Conservation (phyloP, 2,797 vertebrate genomes). For the Muscicapa striata region DNA sequence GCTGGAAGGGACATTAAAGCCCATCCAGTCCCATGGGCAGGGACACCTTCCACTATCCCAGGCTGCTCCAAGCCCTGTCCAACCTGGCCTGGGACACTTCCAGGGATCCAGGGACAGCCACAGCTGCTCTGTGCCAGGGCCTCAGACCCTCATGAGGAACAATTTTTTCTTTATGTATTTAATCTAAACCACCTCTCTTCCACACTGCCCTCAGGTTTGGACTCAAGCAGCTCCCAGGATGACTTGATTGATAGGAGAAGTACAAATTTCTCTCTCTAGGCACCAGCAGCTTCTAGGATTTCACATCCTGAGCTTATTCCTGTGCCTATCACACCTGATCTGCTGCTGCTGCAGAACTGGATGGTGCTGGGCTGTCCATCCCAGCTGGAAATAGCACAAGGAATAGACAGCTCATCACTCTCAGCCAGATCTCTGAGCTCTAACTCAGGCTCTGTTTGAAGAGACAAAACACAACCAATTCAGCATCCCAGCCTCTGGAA, state of each 20-base stretch:
- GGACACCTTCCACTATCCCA: background rate
- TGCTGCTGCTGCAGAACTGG: background rate
- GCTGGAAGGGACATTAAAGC: accelerated
- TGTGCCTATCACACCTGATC: background rate
- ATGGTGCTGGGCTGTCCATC: background rate
- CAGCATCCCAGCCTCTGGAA: background rate
- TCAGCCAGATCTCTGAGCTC: background rate
- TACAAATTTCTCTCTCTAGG: background rate
- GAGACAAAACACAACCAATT: background rate
- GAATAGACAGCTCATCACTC: background rate
- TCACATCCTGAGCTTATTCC: background rate
- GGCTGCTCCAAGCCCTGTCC: background rate
- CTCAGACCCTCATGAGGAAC: background rate
- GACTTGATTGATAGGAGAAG: background rate
- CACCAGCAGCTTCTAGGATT: background rate
- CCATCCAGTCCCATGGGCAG: accelerated
- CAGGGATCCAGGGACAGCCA: background rate
- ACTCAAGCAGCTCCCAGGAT: background rate
- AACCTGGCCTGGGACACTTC: background rate
- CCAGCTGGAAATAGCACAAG: background rate
- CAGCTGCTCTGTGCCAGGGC: background rate
- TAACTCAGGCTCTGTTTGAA: background rate
- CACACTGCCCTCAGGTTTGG: background rate
- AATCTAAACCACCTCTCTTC: background rate
- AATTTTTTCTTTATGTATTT: background rate